These are phyloP conservation scores for Orchesella cincta DNA, from an alignment of 1,140 invertebrate genomes.

Conservation along the genomic window DNA sequence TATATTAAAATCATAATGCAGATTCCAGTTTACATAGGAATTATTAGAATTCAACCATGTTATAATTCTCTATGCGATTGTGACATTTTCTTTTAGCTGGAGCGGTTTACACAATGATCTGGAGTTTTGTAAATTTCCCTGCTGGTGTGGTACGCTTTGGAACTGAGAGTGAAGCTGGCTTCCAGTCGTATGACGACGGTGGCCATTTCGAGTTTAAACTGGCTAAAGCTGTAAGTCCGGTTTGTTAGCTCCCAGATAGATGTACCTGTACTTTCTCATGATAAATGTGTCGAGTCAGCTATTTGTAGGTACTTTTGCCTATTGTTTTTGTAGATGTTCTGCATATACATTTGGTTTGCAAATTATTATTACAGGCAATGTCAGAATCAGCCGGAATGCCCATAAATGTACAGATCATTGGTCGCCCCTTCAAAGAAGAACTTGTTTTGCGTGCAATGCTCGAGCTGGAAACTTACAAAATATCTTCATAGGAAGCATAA, in stretches of 20 bases:
- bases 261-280: background rate
- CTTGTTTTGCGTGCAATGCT: constrained; percentile 53
- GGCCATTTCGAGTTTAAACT: constrained; percentile 49
- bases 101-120: constrained; percentile 51
- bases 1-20: background rate
- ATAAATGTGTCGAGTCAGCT: background rate
- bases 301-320: background rate
- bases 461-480: constrained; percentile 52
- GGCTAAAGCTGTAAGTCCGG: constrained; percentile 51
- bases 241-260: background rate
- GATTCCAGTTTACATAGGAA: background rate
- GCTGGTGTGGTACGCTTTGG: constrained; percentile 54
- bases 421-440: constrained; percentile 57
- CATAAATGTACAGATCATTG: constrained; percentile 56
- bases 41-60: background rate
- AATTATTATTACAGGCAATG: constrained; percentile 45
- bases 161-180: constrained; percentile 50
- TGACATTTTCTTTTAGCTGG: background rate
- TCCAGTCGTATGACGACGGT: constrained; percentile 51
- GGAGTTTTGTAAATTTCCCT: constrained; percentile 55
- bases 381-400: constrained; percentile 54
- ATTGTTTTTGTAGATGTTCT: background rate
- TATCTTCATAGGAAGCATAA: no score
- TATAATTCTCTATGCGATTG: background rate
- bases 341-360: background rate